Base-by-base conservation (phyloP, 2,797 vertebrate species). In the Eulemur coronatus region DNA sequence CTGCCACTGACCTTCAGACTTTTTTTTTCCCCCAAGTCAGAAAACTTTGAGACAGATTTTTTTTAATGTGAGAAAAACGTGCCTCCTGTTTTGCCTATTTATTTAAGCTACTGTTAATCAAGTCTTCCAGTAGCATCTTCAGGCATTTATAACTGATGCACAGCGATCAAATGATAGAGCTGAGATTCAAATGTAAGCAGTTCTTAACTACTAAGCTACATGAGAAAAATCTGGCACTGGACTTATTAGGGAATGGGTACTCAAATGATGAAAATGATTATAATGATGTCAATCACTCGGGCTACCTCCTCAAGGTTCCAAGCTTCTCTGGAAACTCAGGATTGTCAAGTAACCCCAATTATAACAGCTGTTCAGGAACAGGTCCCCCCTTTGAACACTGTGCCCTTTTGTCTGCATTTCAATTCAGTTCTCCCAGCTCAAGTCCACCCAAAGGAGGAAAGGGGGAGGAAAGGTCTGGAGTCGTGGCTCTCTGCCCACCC, bases 261-360 rank as follows among this genome's bases (percentile, higher is more conserved):
- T 55, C 46, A 70, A 82, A 90, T 95, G 81, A 85, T 73, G n/a
- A 90, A 97, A 89, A 92, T 88, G 46, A 89, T 73, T 86, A 79
- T 41, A 80, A 81, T 72, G 70, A 50, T 81, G 75, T 28, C 46
- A 67, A 30, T 84, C 52, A 92, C 20, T 92, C 63, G 43, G 75
- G 8, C 26, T 88, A 72, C 63, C 46, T 92, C 50, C 35, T 93
- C n/a, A 78, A 95, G 33, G 41, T 43, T 79, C 73, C 57, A 84
- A 33, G 61, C 20, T 86, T n/a, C 89, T 88, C 86, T 46, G 55
- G 52, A 89, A 96, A 92, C 28, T 70, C 33, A 90, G 24, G 26
- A 86, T 43, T 57, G 22, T 81, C 48, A 89, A 89, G 46, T 55
- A 87, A 84, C 28, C 46, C 88, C 80, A 84, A 92, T 84, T 43